Evolutionary conservation across 2,113 vertebrate species (phyloP).

Genomic region (Rhea americana): DNA sequence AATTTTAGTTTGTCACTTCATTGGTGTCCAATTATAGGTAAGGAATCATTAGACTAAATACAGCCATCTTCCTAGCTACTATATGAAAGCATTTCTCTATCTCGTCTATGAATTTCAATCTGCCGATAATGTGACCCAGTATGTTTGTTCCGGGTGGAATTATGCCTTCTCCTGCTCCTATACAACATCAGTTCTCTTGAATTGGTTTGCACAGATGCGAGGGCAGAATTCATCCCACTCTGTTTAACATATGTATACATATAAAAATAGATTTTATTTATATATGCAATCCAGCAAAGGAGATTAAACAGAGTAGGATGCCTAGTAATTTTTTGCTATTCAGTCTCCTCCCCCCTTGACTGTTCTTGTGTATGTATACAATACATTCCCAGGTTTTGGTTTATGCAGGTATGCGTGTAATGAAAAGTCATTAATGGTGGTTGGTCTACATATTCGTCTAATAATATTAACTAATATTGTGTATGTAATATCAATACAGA

Average conservation of each 20-base stretch:
- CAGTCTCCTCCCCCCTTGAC: not conserved
- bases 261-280: slow-evolving; percentile 55
- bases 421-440: slow-evolving; percentile 36
- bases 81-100: not conserved
- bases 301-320: slow-evolving; percentile 55
- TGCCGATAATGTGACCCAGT: not conserved
- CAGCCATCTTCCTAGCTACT: not conserved
- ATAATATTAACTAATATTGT: slow-evolving; percentile 64
- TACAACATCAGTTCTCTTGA: not conserved
- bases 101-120: not conserved
- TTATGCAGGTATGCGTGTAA: slow-evolving; percentile 49
- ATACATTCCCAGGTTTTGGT: slow-evolving; percentile 41
- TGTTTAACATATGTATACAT: slow-evolving; percentile 54
- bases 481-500: slow-evolving; percentile 69
- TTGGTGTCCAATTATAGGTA: slow-evolving; percentile 2
- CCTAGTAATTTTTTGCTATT: not conserved
- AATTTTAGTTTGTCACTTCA: not conserved
- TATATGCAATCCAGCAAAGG: slow-evolving; percentile 48
- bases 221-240: slow-evolving; percentile 41
- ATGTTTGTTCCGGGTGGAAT: not conserved
- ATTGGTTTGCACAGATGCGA: slow-evolving; percentile 35
- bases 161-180: slow-evolving; percentile 18
- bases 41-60: not conserved
- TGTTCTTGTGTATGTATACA: slow-evolving; percentile 22
- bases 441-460: slow-evolving; percentile 58